Evolutionary conservation across 2,797 vertebrate species (phyloP).

Genomic region (Ceryle rudis): DNA sequence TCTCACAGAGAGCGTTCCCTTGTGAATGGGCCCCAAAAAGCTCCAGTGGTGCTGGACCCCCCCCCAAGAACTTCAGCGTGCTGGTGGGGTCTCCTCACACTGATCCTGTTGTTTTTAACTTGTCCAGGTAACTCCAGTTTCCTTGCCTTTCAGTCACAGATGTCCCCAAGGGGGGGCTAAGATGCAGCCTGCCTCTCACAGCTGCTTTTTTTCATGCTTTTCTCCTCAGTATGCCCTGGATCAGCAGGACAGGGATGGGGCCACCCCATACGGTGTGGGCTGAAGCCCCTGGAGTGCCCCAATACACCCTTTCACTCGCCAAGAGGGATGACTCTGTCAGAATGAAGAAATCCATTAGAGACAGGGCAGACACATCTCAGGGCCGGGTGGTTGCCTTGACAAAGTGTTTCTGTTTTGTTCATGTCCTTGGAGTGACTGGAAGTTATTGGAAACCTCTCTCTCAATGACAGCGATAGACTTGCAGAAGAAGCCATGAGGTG

Average conservation of each 20-base stretch:
- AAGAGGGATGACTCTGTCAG: not conserved
- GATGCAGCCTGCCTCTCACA: not conserved
- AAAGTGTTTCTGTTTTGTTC: not conserved
- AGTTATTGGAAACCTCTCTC: not conserved
- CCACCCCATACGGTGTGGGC: fast-evolving
- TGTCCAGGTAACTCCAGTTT: not conserved
- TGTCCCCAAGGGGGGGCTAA: not conserved
- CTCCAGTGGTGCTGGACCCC: not conserved
- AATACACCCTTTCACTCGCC: not conserved
- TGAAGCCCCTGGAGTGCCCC: not conserved
- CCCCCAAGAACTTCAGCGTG: not conserved
- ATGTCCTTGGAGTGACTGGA: fast-evolving
- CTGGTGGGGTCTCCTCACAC: fast-evolving
- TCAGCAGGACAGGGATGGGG: not conserved
- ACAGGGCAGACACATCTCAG: fast-evolving
- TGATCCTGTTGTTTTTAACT: not conserved
- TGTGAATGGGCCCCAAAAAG: fast-evolving
- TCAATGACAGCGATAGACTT: not conserved
- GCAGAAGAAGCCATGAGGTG: not conserved
- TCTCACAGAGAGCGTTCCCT: not conserved
- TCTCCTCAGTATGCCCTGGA: not conserved
- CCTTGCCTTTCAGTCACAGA: not conserved
- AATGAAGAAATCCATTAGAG: not conserved
- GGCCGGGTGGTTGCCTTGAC: fast-evolving
- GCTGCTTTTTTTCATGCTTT: not conserved